Evolutionary conservation across 1,140 invertebrate species (phyloP).

Genomic region (Sweltsa coloradensis): DNA sequence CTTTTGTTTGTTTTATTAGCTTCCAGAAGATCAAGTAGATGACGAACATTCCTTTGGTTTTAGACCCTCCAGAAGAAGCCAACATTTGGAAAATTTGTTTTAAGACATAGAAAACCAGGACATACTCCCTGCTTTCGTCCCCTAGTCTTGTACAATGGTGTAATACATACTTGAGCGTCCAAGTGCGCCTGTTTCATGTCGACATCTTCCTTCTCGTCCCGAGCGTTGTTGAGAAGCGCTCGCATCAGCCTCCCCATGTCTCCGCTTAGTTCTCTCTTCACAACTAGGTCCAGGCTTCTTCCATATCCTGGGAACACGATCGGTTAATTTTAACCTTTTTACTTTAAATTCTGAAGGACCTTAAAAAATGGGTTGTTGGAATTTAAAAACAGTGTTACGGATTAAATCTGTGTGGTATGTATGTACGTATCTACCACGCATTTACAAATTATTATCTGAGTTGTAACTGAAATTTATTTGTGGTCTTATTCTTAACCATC

Average conservation of each 20-base stretch:
- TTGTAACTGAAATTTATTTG: too few species aligned
- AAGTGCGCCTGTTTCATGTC: constrained; percentile 24
- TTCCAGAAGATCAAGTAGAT: background rate
- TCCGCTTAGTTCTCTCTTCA: constrained; percentile 42
- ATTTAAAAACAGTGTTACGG: too few species aligned
- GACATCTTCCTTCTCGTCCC: constrained; percentile 22
- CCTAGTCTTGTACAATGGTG: background rate
- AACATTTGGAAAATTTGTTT: background rate
- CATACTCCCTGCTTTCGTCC: background rate
- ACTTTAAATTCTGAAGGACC: too few species aligned
- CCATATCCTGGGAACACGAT: constrained; percentile 36
- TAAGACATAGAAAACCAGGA: background rate
- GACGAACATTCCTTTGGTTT: background rate
- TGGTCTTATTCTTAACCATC: too few species aligned
- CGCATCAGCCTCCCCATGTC: constrained; percentile 38
- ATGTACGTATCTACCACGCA: too few species aligned
- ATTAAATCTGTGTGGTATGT: too few species aligned
- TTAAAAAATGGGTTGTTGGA: too few species aligned
- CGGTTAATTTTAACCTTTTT: too few species aligned
- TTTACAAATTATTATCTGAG: too few species aligned
- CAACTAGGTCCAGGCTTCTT: constrained; percentile 37
- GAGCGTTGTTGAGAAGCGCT: constrained; percentile 26
- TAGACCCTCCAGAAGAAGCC: background rate
- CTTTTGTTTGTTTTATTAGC: too few species aligned
- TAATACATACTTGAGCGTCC: constrained; percentile 26